A percentile compares a stretch with the other conserved stretches of the same genome.
Evolutionary conservation across 1,140 invertebrate species (phyloP).

Genomic region (Lepidostoma basale): DNA sequence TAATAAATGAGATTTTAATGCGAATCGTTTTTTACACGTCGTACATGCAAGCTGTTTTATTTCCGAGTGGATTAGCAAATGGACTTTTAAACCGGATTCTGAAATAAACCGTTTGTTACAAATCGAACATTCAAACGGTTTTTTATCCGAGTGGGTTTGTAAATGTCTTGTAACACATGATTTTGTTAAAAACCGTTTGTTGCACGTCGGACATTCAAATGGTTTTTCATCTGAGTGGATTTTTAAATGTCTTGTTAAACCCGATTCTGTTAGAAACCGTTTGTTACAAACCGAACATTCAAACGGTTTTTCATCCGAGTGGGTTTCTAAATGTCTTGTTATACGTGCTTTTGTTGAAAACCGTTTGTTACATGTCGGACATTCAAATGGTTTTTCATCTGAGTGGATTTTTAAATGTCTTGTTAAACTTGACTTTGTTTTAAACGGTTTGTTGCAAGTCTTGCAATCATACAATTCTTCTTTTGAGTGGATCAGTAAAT

Average conservation of each 20-base stretch:
- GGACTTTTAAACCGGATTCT: neutral
- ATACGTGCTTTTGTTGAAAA: neutral
- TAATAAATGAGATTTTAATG: neutral
- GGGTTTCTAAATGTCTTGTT: neutral
- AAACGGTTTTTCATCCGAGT: neutral
- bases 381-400: neutral
- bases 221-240: neutral
- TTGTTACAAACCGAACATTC: neutral
- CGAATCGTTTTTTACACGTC: neutral
- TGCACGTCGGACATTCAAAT: neutral
- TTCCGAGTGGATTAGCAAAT: neutral
- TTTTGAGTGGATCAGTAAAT: too few relatives aligned
- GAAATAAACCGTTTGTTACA: too few relatives aligned
- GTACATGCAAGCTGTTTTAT: neutral
- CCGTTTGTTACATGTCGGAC: neutral
- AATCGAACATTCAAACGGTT: too few relatives aligned
- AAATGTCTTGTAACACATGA: neutral
- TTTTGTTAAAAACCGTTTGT: neutral
- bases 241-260: neutral
- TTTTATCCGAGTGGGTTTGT: neutral
- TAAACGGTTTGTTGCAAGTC: too few relatives aligned
- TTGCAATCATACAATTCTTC: too few relatives aligned
- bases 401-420: neutral
- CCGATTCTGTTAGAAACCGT: neutral
- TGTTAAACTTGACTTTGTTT: neutral